Conservation (phyloP, 2,113 vertebrate species). For the Labeo catla region DNA sequence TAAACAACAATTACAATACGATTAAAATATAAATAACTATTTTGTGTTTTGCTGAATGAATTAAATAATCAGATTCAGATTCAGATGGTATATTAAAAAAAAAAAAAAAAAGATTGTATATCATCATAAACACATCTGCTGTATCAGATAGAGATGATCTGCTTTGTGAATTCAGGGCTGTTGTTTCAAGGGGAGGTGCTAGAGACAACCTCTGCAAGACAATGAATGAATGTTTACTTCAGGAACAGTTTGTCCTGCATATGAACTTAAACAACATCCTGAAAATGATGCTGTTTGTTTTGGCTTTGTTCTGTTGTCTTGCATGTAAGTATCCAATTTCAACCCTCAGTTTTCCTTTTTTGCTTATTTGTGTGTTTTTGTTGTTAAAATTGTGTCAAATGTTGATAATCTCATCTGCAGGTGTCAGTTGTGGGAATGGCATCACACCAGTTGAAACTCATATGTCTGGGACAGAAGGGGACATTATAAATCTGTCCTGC, state of each 20-base stretch:
- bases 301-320: neutral
- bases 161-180: neutral
- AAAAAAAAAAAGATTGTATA: neutral
- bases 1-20: too few relatives aligned
- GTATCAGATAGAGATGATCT: neutral
- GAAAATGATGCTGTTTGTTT: neutral
- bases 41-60: neutral
- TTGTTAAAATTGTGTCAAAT: neutral
- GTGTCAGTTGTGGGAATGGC: constrained; percentile 11
- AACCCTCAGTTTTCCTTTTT: neutral
- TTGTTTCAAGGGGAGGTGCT: neutral
- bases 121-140: neutral
- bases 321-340: neutral
- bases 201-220: neutral
- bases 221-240: neutral
- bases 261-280: neutral
- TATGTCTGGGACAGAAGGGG: neutral
- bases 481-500: neutral
- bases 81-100: too few relatives aligned
- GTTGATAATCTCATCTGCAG: constrained; percentile 22
- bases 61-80: neutral
- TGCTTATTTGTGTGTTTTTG: neutral
- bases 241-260: neutral
- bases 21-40: neutral
- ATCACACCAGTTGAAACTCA: neutral